Percentiles rank a stretch among this genome's conserved stretches.
These are phyloP conservation scores for Pogonophryne albipinna DNA, from an alignment of 2,797 vertebrate genomes.

Conservation along the genomic window DNA sequence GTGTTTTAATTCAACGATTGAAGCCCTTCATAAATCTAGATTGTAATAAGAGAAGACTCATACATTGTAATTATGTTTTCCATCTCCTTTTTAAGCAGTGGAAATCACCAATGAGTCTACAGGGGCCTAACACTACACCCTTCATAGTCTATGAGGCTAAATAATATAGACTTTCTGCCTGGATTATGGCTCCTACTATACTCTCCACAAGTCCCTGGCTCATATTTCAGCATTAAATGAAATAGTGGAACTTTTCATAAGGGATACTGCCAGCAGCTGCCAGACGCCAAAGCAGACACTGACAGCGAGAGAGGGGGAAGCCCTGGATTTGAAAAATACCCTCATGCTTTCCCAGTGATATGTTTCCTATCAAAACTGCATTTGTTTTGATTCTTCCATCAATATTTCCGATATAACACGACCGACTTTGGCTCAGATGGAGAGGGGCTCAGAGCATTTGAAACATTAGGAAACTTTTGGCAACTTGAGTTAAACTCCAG, in stretches of 20 bases:
- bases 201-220: conserved; percentile 65
- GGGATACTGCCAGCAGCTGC: conserved; percentile 51
- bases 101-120: conserved; percentile 44
- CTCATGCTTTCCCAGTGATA: conserved; percentile 63
- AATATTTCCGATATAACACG: conserved; percentile 71
- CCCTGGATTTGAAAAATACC: conserved; percentile 75
- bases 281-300: conserved; percentile 65
- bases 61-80: conserved; percentile 34
- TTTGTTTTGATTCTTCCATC: conserved; percentile 71
- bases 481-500: conserved; percentile 52
- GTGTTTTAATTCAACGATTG: conserved; percentile 3
- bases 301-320: conserved; percentile 72
- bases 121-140: conserved; percentile 15
- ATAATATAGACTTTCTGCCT: conserved; percentile 39
- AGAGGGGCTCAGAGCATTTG: conserved; percentile 39
- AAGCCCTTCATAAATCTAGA: conserved; percentile 4
- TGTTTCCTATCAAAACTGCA: conserved; percentile 75
- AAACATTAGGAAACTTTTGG: conserved; percentile 74
- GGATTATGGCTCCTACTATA: conserved; percentile 34
- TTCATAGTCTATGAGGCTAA: conserved; percentile 30
- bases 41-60: background rate
- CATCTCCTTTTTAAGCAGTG: conserved; percentile 16
- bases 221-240: conserved; percentile 66
- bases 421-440: conserved; percentile 36
- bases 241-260: conserved; percentile 79